These are phyloP conservation scores for Chrysemys picta DNA, from an alignment of 2,113 vertebrate genomes.

Conservation along the genomic window DNA sequence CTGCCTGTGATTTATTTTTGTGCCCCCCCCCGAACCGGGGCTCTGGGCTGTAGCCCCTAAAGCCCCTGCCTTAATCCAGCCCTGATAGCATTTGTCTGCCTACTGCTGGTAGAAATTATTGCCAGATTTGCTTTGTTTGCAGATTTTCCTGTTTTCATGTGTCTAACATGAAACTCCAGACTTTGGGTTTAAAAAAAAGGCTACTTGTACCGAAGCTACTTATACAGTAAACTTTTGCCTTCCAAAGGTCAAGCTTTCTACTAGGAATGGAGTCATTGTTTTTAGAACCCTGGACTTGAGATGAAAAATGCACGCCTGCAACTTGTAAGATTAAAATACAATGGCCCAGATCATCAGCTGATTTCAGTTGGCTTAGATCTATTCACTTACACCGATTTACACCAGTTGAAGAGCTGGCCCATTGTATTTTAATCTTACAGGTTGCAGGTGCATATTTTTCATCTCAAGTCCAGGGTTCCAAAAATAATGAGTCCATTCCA, in stretches of 20 bases:
- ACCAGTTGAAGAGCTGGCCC: neutral
- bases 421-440: neutral
- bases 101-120: neutral
- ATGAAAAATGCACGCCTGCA: rapidly evolving
- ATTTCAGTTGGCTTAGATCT: neutral
- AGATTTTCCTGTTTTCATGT: neutral
- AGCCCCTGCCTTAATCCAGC: too few relatives aligned
- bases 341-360: neutral
- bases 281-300: neutral
- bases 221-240: neutral
- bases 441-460: neutral
- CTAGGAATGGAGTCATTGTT: neutral
- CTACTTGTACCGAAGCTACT: neutral
- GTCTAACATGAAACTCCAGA: neutral
- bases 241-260: rapidly evolving
- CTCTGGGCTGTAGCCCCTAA: too few relatives aligned
- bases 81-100: neutral
- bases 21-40: too few relatives aligned
- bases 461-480: neutral
- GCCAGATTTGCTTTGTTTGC: neutral
- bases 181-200: neutral
- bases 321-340: neutral
- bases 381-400: neutral
- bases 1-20: too few relatives aligned
- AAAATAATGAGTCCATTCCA: neutral